These are phyloP conservation scores for Formica selysi DNA, from an alignment of 1,140 invertebrate species.

Conservation along the genomic window DNA sequence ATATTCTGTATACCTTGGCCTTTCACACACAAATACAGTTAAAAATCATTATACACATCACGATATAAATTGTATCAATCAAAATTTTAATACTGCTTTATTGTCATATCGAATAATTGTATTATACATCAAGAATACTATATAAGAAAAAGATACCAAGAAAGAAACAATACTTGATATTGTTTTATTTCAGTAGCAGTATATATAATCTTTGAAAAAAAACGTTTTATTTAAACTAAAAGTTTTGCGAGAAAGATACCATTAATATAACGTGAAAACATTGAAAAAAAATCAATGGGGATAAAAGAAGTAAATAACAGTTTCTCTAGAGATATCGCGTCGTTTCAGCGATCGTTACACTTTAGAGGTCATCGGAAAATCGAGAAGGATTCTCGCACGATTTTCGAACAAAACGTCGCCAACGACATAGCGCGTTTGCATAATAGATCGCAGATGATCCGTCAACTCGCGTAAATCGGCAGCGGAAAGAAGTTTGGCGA, in stretches of 20 bases:
- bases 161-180: background rate
- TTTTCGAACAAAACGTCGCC: background rate
- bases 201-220: background rate
- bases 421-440: background rate
- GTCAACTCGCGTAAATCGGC: conserved; percentile 28
- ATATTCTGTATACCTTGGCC: conserved; percentile 87
- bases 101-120: background rate
- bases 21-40: conserved; percentile 61
- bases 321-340: background rate
- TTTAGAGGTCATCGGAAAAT: conserved; percentile 2
- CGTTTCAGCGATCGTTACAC: background rate
- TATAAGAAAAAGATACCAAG: background rate
- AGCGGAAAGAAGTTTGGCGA: conserved; percentile 66
- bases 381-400: background rate
- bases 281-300: background rate
- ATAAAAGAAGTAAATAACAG: background rate
- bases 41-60: conserved; percentile 17
- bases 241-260: background rate
- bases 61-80: background rate
- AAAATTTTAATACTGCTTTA: background rate
- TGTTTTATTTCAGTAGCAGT: background rate
- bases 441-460: conserved; percentile 8
- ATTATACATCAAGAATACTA: too few species aligned
- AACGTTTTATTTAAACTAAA: background rate
- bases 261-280: background rate